phyloP scores from a whole-genome alignment of 2,888 invertebrate genomes.

The Lasioglossum villosulum region DNA sequence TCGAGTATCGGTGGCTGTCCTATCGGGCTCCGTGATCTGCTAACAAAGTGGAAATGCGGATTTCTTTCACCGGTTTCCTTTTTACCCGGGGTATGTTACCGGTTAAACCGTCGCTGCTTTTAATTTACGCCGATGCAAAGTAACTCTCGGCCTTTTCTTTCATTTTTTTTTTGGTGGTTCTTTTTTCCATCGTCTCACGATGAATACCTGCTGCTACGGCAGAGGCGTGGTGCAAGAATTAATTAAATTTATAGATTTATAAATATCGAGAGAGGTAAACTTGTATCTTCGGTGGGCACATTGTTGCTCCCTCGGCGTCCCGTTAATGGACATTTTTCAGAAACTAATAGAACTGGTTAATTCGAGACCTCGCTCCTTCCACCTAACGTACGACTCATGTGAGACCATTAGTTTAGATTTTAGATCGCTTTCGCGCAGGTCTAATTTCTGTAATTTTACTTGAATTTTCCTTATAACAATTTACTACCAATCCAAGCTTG shows the following conservation, averaged over 20 bases:
- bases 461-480: too few species aligned
- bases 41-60: slow-evolving; percentile 13
- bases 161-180: not conserved
- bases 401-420: not conserved
- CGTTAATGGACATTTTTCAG: not conserved
- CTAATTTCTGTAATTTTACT: not conserved
- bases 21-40: slow-evolving; percentile 6
- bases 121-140: not conserved
- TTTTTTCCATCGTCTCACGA: not conserved
- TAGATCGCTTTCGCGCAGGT: not conserved
- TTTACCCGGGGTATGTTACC: not conserved
- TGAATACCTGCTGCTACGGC: not conserved
- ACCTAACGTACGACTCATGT: not conserved
- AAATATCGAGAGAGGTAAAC: not conserved
- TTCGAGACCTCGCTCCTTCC: not conserved
- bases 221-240: not conserved
- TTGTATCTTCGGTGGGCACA: not conserved
- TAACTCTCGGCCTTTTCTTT: not conserved
- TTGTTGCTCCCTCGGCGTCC: not conserved
- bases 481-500: too few species aligned
- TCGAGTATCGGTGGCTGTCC: not conserved
- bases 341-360: not conserved
- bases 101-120: not conserved
- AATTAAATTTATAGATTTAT: not conserved
- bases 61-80: slow-evolving; percentile 2